These are phyloP conservation scores for Anniella stebbinsi DNA, from an alignment of 2,797 vertebrate species.

Conservation along the genomic window DNA sequence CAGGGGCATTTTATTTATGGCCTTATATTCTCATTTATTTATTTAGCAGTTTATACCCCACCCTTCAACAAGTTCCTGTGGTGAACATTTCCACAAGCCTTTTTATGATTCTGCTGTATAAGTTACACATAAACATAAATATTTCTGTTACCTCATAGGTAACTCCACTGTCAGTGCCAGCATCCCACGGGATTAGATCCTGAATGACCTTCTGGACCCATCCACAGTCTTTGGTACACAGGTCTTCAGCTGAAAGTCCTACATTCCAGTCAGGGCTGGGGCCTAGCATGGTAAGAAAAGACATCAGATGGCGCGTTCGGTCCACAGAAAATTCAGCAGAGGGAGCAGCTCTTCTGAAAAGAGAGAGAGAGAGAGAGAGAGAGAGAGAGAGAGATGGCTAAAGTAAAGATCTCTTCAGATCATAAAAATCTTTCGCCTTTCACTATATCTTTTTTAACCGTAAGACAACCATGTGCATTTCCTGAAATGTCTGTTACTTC, in stretches of 20 bases:
- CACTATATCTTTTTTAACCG: neutral
- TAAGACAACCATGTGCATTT: neutral
- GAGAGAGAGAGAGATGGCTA: neutral
- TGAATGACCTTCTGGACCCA: slow-evolving; percentile 95
- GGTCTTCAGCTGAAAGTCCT: slow-evolving; percentile 93
- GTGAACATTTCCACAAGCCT: neutral
- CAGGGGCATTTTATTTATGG: neutral
- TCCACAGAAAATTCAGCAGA: slow-evolving; percentile 99
- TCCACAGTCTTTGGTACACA: slow-evolving; percentile 98
- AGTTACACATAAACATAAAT: rapidly evolving
- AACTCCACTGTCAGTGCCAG: slow-evolving; percentile 95
- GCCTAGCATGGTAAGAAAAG: slow-evolving; percentile 97
- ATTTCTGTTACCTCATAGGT: slow-evolving; percentile 89
- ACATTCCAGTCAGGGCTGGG: slow-evolving; percentile 99
- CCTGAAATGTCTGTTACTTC: neutral
- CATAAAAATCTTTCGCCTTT: too few species aligned
- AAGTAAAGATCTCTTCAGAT: too few species aligned
- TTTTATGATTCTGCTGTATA: neutral
- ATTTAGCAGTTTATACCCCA: neutral
- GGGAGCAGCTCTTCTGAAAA: slow-evolving; percentile 91
- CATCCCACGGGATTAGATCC: slow-evolving; percentile 98
- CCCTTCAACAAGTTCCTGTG: neutral
- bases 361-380: neutral
- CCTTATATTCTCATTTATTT: too few species aligned
- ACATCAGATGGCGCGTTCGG: slow-evolving; percentile 94